Conservation (phyloP, 2,797 vertebrate genomes). For the Picus viridis region DNA sequence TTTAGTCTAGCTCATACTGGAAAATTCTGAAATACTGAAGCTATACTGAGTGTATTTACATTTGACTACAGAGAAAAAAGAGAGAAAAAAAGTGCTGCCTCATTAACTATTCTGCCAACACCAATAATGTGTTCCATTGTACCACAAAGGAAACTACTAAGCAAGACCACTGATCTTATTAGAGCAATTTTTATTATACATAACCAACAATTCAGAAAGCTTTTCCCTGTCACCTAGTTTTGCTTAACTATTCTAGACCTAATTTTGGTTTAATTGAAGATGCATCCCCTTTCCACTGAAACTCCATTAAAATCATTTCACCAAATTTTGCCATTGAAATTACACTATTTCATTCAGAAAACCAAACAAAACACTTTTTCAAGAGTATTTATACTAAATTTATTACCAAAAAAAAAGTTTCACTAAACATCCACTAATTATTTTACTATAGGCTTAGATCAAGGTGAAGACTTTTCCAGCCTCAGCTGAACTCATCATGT, state of each 20-base stretch:
- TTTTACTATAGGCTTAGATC: slow-evolving; percentile 44
- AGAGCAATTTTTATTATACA: background rate
- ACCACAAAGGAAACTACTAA: background rate
- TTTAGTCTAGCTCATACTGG: background rate
- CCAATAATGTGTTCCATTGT: background rate
- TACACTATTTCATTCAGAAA: too few species aligned
- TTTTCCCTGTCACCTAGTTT: background rate
- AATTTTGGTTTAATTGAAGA: background rate
- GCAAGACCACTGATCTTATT: background rate
- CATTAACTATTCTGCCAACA: background rate
- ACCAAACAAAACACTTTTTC: background rate
- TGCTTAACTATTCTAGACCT: background rate
- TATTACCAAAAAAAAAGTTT: slow-evolving; percentile 58
- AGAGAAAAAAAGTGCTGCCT: background rate
- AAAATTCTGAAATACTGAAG: background rate
- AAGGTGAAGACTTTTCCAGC: slow-evolving; percentile 41
- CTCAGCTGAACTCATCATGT: slow-evolving; percentile 18
- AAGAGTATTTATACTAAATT: slow-evolving; percentile 50
- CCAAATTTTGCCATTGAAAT: slow-evolving; percentile 36
- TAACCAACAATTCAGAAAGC: background rate
- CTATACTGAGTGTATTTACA: background rate
- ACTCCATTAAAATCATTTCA: slow-evolving; percentile 24
- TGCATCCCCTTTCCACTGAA: background rate
- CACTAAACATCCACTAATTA: slow-evolving; percentile 36
- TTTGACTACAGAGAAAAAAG: background rate